Percentiles rank a stretch among this genome's conserved stretches.
Conservation (phyloP, 2,888 invertebrate species). For the Protonemura montana region DNA sequence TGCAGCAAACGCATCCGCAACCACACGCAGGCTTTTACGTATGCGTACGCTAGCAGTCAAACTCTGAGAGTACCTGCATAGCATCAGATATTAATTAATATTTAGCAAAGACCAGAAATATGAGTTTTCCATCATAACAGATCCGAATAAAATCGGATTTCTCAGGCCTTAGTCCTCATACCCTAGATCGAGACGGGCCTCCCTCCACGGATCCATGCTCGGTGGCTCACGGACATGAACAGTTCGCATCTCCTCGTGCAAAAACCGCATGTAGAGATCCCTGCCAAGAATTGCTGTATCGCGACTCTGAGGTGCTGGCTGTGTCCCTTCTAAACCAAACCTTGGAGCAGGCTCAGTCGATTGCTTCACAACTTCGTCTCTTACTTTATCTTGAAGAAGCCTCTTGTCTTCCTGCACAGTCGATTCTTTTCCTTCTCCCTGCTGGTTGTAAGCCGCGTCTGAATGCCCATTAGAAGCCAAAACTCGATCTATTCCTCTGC, state of each 20-base stretch:
- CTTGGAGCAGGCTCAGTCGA: background rate
- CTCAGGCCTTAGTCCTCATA: too few species aligned
- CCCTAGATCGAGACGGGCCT: slow-evolving; percentile 17
- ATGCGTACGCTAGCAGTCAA: slow-evolving; percentile 14
- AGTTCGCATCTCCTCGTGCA: slow-evolving; percentile 31
- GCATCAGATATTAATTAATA: background rate
- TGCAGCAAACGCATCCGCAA: slow-evolving; percentile 62
- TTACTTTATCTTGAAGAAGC: background rate
- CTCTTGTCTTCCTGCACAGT: background rate
- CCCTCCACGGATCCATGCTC: slow-evolving; percentile 28
- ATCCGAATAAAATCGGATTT: too few species aligned
- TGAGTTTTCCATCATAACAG: too few species aligned
- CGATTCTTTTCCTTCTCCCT: background rate
- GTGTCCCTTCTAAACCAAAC: background rate
- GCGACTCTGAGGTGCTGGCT: background rate
- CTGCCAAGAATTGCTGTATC: slow-evolving; percentile 9
- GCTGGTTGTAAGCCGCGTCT: background rate
- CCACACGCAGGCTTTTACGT: slow-evolving; percentile 58
- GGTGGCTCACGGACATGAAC: slow-evolving; percentile 22
- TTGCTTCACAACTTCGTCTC: background rate
- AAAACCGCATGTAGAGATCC: slow-evolving; percentile 36
- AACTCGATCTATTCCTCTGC: background rate
- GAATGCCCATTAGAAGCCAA: background rate
- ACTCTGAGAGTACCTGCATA: slow-evolving; percentile 20
- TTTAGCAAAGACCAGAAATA: background rate